phyloP scores from a whole-genome alignment of 2,113 vertebrate genomes.

The Murina feae region DNA sequence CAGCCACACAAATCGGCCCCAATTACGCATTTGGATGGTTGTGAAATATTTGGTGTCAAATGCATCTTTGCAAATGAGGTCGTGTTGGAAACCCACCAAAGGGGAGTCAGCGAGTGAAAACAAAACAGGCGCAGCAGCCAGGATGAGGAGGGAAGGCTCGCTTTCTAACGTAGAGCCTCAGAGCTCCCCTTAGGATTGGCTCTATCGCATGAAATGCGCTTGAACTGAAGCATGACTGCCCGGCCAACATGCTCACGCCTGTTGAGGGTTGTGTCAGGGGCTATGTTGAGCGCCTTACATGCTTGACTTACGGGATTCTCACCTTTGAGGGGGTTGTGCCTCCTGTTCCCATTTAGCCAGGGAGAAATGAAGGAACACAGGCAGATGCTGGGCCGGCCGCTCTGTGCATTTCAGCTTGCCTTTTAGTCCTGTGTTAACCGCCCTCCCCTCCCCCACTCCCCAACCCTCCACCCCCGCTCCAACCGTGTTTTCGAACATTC shows the following conservation, averaged over 20 bases:
- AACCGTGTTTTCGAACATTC: neutral
- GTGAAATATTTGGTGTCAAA: constrained; percentile 21
- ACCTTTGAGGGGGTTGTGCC: neutral
- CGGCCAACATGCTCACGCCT: neutral
- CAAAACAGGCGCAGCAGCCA: neutral
- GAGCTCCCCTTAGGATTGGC: neutral
- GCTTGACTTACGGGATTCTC: neutral
- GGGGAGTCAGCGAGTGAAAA: neutral
- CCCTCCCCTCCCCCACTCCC: too few species aligned
- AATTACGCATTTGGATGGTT: neutral
- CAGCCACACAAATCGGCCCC: neutral
- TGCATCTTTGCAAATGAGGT: constrained; percentile 18
- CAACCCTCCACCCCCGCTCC: too few species aligned
- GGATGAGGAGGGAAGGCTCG: neutral
- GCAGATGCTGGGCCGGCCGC: neutral
- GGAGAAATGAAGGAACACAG: neutral
- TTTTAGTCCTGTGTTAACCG: neutral
- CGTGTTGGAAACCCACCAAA: neutral
- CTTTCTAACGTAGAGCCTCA: fast-evolving
- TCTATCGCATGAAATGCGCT: neutral
- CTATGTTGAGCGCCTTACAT: neutral
- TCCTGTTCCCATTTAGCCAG: neutral
- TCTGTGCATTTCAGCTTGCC: neutral
- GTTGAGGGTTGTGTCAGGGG: neutral
- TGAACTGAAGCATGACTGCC: neutral